Evolutionary conservation across 2,113 vertebrate genomes (phyloP).

Genomic region (Epinephelus fuscoguttatus): DNA sequence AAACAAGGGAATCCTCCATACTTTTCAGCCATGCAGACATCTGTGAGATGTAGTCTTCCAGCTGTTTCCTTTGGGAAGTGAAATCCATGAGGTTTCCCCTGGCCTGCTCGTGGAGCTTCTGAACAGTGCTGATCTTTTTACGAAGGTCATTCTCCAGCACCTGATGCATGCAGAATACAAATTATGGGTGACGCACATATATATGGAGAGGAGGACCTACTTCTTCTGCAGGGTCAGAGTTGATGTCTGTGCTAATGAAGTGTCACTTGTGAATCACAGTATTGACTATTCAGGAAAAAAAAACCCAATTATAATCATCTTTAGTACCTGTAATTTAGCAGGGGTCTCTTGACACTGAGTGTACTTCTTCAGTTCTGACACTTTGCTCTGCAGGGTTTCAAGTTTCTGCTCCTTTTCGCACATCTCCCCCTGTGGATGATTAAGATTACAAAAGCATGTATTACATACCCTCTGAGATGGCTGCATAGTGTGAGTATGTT

Average conservation of each 20-base stretch:
- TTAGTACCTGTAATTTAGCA: constrained; percentile 90
- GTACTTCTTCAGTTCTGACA: constrained; percentile 89
- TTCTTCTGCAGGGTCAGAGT: background rate
- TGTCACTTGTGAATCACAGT: background rate
- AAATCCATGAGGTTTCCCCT: constrained; percentile 90
- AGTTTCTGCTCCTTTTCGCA: constrained; percentile 88
- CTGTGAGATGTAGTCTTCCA: constrained; percentile 89
- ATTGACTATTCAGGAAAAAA: background rate
- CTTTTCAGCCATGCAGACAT: constrained; percentile 88
- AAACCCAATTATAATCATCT: background rate
- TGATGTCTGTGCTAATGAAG: background rate
- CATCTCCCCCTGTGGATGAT: constrained; percentile 86
- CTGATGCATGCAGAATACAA: constrained; percentile 76
- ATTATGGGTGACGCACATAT: background rate
- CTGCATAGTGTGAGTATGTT: background rate
- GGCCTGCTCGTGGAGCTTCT: constrained; percentile 88
- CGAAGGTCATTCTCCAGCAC: constrained; percentile 91
- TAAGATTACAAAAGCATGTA: background rate
- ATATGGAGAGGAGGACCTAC: background rate
- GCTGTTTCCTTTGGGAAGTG: constrained; percentile 86
- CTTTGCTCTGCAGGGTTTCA: constrained; percentile 88
- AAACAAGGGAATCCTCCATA: constrained; percentile 87
- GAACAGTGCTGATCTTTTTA: constrained; percentile 89
- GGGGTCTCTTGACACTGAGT: constrained; percentile 88
- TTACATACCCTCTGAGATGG: background rate